Base-by-base conservation (phyloP, 1,140 invertebrate genomes). In the Rhynchophorus ferrugineus region DNA sequence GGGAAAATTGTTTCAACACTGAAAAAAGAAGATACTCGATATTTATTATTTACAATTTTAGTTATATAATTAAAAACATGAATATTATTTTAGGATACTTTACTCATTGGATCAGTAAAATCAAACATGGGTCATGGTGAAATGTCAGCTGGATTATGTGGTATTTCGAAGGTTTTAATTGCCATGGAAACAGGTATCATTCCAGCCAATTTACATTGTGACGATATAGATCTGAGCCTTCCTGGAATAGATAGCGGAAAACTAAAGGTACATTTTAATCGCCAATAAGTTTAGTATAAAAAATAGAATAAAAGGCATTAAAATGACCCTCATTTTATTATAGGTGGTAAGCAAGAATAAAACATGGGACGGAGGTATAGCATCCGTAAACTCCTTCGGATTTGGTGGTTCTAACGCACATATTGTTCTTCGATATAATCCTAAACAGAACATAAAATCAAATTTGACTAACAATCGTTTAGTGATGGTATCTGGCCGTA, bases 51-150 rank as follows among this genome's bases (percentile, higher is more conserved):
- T n/a, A n/a, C n/a, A n/a, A n/a, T n/a, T n/a, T n/a, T n/a, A n/a
- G n/a, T n/a, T n/a, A n/a, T n/a, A n/a, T n/a, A n/a, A n/a, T 29
- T 29, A 29, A 11, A 5, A 29, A 29, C 11, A 29, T 29, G 5
- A 41, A 17, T 19, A 41, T 43, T 9, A 21, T 43, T 44, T 44
- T 16, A 47, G 34, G 72, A 70, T 1, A 87, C 92, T 0, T 71
- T 97, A 0, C 69, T 77, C 21, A 85, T 96, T 56, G 93, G 93
- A 2, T 89, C 91, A 0, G 76, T 93, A 1, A 97, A 97, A 66
- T 91, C 91, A 0, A 96, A 95, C 69, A 77, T 95, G 63, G 94
- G 94, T 0, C 94, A 97, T 67, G 79, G 87, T 1, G 94, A 97
- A 70, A 83, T 89, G 6, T 86, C 87, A 2, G 91, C 90, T 35